A percentile compares a stretch with the other conserved stretches of the same genome.
phyloP scores from a whole-genome alignment of 2,797 vertebrate species.

The Scarus forsteni region DNA sequence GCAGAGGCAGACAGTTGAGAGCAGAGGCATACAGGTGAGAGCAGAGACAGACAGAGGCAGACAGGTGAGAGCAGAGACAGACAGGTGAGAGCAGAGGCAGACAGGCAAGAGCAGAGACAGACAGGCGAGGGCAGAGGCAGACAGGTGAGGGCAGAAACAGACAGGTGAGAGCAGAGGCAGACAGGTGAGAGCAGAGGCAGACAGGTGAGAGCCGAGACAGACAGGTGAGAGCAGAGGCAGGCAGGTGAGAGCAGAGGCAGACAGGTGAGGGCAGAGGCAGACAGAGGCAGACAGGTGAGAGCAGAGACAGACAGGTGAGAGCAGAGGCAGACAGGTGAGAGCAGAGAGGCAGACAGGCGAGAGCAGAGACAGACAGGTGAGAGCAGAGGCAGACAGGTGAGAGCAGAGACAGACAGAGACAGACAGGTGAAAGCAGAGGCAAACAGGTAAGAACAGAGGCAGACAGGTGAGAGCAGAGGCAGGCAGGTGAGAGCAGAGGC shows the following conservation, averaged over 20 bases:
- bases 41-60: too few relatives aligned
- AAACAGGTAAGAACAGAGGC: too few relatives aligned
- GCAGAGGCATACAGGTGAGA: too few relatives aligned
- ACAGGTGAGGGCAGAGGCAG: background rate
- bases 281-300: conserved; percentile 74
- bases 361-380: background rate
- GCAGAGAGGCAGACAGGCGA: conserved; percentile 64
- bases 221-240: conserved; percentile 65
- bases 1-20: too few relatives aligned
- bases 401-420: too few relatives aligned
- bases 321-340: too few relatives aligned
- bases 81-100: conserved; percentile 65
- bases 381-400: too few relatives aligned
- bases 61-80: background rate
- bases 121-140: background rate
- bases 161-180: conserved; percentile 65
- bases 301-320: too few relatives aligned
- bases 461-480: background rate
- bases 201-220: background rate
- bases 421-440: conserved; percentile 68
- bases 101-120: too few relatives aligned
- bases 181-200: too few relatives aligned
- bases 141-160: too few relatives aligned
- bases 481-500: conserved; percentile 66
- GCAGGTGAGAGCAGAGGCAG: too few relatives aligned